Evolutionary conservation across 2,113 vertebrate genomes (phyloP).

Genomic region (Hippocampus zosterae): DNA sequence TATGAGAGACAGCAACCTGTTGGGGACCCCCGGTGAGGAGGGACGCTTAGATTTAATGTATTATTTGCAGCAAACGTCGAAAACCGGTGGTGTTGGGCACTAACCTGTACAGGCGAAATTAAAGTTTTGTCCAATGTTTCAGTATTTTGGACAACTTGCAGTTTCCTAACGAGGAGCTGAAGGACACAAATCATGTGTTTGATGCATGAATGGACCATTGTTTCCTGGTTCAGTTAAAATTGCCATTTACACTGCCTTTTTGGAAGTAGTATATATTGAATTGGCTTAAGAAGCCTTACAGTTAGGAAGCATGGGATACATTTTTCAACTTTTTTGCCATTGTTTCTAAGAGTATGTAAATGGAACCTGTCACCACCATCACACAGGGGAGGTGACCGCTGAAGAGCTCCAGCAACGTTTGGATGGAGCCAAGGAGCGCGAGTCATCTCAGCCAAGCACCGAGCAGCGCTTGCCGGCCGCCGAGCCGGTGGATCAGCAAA

Average conservation of each 20-base stretch:
- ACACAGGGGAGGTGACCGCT: slow-evolving; percentile 88
- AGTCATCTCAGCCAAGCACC: slow-evolving; percentile 74
- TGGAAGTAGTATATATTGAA: not conserved
- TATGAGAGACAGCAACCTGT: slow-evolving; percentile 91
- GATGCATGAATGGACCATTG: too few relatives aligned
- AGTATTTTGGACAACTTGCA: not conserved
- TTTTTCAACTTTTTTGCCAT: not conserved
- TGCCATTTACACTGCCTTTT: not conserved
- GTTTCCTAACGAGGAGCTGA: too few relatives aligned
- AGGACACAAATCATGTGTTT: too few relatives aligned
- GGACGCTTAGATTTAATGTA: not conserved
- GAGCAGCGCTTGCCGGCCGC: slow-evolving; percentile 65
- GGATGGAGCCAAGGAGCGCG: slow-evolving; percentile 81
- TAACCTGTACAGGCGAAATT: not conserved
- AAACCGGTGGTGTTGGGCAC: not conserved
- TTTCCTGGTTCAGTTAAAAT: too few relatives aligned
- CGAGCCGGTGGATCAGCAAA: slow-evolving; percentile 69
- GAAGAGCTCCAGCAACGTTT: slow-evolving; percentile 88
- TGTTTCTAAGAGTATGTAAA: not conserved
- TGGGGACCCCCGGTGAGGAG: slow-evolving; percentile 88
- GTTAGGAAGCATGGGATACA: not conserved
- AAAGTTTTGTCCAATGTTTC: not conserved
- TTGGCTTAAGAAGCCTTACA: not conserved
- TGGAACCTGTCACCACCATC: not conserved
- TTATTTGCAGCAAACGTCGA: not conserved